Evolutionary conservation across 2,888 invertebrate species (phyloP).

Genomic region (Volucella zonaria): DNA sequence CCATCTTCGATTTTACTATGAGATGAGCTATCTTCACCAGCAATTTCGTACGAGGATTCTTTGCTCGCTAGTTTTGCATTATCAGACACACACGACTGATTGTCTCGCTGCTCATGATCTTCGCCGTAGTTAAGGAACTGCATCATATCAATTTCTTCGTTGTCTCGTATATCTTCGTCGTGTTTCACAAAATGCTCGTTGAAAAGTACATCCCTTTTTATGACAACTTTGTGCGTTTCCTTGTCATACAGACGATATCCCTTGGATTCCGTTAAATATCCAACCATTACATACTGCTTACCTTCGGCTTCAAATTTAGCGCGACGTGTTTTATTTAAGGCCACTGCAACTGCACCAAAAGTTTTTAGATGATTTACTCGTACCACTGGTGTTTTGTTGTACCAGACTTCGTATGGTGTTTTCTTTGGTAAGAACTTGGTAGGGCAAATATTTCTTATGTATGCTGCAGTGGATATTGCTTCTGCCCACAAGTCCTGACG

Average conservation of each 20-base stretch:
- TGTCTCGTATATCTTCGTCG: slow-evolving; percentile 5
- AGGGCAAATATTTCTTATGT: too few relatives aligned
- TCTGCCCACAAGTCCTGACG: too few relatives aligned
- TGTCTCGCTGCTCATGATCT: slow-evolving; percentile 6
- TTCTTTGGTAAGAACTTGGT: too few relatives aligned
- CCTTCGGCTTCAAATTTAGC: slow-evolving; percentile 70
- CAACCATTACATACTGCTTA: slow-evolving; percentile 58
- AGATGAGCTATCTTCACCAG: neutral
- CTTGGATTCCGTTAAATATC: slow-evolving; percentile 67
- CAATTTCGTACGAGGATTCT: slow-evolving; percentile 7
- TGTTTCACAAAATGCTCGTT: too few relatives aligned
- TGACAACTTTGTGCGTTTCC: too few relatives aligned
- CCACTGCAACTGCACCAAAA: too few relatives aligned
- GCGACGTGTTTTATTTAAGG: too few relatives aligned
- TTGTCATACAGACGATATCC: slow-evolving; percentile 57
- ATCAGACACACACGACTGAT: neutral
- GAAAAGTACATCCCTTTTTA: too few relatives aligned
- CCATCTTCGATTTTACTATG: neutral
- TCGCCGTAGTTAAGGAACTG: neutral
- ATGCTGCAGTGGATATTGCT: too few relatives aligned
- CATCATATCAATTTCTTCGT: neutral
- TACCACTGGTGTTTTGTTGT: too few relatives aligned
- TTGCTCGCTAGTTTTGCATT: neutral
- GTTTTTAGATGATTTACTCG: too few relatives aligned
- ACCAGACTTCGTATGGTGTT: too few relatives aligned